These are phyloP conservation scores for Origma solitaria DNA, from an alignment of 2,113 vertebrate genomes.

Conservation along the genomic window DNA sequence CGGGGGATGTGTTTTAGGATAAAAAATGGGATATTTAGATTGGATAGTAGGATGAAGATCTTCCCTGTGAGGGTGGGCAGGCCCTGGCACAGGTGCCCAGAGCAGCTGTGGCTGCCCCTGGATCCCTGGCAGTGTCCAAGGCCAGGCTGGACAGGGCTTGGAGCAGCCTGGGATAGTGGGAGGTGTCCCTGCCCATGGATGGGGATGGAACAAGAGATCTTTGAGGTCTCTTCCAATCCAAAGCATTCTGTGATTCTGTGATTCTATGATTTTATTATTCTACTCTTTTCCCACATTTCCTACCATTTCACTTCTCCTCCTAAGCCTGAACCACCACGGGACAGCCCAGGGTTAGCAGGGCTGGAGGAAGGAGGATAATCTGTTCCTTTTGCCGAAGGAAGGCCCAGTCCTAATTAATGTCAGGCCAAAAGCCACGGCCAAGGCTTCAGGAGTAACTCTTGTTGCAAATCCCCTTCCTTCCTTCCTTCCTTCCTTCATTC, in stretches of 20 bases:
- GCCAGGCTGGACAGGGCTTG: fast-evolving
- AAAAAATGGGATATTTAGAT: background rate
- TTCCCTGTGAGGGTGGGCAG: no score
- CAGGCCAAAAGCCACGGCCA: background rate
- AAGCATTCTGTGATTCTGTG: background rate
- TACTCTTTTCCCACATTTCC: background rate
- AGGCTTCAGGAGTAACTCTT: background rate
- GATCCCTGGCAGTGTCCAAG: background rate
- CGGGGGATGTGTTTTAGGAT: background rate
- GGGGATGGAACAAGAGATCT: background rate
- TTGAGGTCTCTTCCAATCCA: background rate
- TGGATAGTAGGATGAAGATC: background rate
- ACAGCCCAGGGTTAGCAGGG: background rate
- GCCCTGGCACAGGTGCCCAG: background rate
- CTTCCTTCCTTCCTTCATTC: background rate
- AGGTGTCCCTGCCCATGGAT: no score
- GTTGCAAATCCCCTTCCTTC: background rate
- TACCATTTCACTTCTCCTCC: background rate
- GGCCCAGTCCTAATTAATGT: background rate
- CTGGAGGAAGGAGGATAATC: background rate
- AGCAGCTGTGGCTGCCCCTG: background rate
- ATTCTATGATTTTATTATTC: background rate
- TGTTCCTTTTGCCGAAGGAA: background rate
- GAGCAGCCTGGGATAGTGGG: fast-evolving
- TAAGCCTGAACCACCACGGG: background rate